Evolutionary conservation across 1,140 invertebrate genomes (phyloP).

Genomic region (Drosophila asahinai): DNA sequence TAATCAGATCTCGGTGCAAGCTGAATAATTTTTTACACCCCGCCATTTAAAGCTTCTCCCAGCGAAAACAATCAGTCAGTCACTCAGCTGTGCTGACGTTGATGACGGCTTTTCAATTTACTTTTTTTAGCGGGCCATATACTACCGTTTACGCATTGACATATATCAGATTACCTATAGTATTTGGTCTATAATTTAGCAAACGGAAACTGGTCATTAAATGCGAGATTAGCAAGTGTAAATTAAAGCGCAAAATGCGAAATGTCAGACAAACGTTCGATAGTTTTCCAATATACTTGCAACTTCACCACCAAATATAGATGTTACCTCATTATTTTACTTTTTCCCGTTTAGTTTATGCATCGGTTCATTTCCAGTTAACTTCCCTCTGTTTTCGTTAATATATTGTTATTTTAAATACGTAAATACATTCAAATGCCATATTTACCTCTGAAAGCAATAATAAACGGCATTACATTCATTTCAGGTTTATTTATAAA

Average conservation of each 20-base stretch:
- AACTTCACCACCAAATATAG: no score
- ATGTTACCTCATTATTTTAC: not conserved
- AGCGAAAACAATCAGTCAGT: constrained; percentile 35
- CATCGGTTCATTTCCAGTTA: not conserved
- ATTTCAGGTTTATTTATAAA: constrained; percentile 41
- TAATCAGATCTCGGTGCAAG: constrained; percentile 33
- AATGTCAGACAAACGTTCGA: constrained; percentile 20
- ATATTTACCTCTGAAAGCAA: not conserved
- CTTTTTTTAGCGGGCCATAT: constrained; percentile 17
- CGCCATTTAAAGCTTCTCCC: not conserved
- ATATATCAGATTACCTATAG: constrained; percentile 38
- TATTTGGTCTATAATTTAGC: constrained; percentile 21
- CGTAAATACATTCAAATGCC: not conserved
- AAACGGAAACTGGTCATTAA: constrained; percentile 54
- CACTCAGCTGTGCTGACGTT: constrained; percentile 36
- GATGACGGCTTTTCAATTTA: constrained; percentile 34
- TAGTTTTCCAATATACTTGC: not conserved
- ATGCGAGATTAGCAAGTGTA: constrained; percentile 26
- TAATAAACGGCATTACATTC: constrained; percentile 7
- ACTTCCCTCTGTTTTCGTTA: not conserved
- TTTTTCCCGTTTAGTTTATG: not conserved
- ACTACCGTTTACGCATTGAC: constrained; percentile 24
- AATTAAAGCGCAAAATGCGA: constrained; percentile 9
- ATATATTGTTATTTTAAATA: constrained; percentile 4
- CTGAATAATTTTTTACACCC: constrained; percentile 4